Conservation (phyloP, 2,113 vertebrate species). For the Martes martes region DNA sequence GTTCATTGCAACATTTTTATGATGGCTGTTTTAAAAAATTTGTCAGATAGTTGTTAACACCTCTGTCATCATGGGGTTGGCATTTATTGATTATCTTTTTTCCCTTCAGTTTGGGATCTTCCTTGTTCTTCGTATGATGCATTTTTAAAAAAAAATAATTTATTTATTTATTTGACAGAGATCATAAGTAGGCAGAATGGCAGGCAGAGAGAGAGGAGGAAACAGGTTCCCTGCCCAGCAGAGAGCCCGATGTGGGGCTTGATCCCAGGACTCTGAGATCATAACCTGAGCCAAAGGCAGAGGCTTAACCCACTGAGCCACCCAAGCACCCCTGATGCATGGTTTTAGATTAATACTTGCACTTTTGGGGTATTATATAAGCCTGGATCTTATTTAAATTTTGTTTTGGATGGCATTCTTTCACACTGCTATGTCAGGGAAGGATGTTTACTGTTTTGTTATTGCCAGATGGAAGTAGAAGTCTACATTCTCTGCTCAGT, state of each 20-base stretch:
- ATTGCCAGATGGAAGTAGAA: not conserved
- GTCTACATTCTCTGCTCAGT: not conserved
- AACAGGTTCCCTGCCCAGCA: too few species aligned
- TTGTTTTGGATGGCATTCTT: not conserved
- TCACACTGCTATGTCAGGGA: not conserved
- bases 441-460: not conserved
- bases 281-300: too few species aligned
- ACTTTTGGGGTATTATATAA: not conserved
- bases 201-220: fast-evolving
- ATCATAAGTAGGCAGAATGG: too few species aligned
- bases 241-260: too few species aligned
- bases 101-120: not conserved
- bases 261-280: too few species aligned
- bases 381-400: not conserved
- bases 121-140: not conserved
- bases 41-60: not conserved
- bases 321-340: too few species aligned
- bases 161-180: too few species aligned
- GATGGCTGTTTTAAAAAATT: not conserved
- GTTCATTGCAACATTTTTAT: not conserved
- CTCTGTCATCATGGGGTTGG: not conserved
- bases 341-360: not conserved
- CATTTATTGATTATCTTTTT: not conserved
- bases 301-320: too few species aligned
- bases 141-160: too few species aligned